phyloP scores from a whole-genome alignment of 2,888 invertebrate genomes.

The Micropterix aruncella region DNA sequence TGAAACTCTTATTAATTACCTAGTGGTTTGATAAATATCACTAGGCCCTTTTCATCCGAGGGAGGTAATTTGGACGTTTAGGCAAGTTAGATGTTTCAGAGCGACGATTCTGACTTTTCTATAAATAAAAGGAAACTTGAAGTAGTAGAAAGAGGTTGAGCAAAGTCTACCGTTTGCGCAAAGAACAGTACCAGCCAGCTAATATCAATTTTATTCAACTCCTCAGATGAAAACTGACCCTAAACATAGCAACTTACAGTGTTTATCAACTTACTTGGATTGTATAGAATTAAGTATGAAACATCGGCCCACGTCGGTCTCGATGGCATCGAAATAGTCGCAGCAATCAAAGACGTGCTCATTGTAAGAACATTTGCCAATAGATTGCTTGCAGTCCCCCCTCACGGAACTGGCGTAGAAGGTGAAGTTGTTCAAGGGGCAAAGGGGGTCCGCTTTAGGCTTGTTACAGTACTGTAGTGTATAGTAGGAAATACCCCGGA shows the following conservation, averaged over 20 bases:
- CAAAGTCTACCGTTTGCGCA: neutral
- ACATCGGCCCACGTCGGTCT: conserved; percentile 46
- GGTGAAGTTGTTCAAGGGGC: conserved; percentile 42
- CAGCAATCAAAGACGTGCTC: conserved; percentile 42
- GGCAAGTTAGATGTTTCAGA: too few relatives aligned
- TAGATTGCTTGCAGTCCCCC: conserved; percentile 31
- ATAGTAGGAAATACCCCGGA: conserved; percentile 50
- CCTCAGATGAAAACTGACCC: neutral
- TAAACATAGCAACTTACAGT: conserved; percentile 9
- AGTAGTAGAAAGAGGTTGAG: too few relatives aligned
- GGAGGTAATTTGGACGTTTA: too few relatives aligned
- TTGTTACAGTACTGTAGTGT: conserved; percentile 46
- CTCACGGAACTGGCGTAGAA: conserved; percentile 42
- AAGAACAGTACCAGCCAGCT: conserved; percentile 14
- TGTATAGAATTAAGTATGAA: conserved; percentile 46
- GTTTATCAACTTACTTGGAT: conserved; percentile 33
- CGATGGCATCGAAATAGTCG: conserved; percentile 39
- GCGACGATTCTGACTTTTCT: too few relatives aligned
- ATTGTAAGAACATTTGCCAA: conserved; percentile 39
- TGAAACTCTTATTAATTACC: too few relatives aligned
- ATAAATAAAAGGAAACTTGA: too few relatives aligned
- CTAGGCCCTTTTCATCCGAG: too few relatives aligned
- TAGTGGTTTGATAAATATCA: too few relatives aligned
- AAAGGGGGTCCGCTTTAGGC: conserved; percentile 33
- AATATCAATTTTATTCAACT: conserved; percentile 11